Evolutionary conservation across 2,888 invertebrate genomes (phyloP).

Genomic region (Tenodera sinensis): DNA sequence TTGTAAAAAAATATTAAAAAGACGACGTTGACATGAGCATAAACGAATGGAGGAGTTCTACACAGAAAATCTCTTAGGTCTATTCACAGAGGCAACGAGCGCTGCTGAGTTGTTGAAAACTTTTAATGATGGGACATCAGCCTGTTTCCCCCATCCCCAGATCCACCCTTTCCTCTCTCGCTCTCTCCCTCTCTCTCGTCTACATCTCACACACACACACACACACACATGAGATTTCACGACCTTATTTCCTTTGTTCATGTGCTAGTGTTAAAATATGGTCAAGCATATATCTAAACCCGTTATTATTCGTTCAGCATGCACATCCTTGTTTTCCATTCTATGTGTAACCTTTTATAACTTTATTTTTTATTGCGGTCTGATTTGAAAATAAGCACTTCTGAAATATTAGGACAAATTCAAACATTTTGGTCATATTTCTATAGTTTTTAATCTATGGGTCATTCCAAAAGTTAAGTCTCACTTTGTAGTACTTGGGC

Average conservation of each 20-base stretch:
- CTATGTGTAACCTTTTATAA: too few relatives aligned
- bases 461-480: too few relatives aligned
- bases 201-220: neutral
- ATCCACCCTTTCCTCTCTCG: neutral
- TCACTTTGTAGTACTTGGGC: too few relatives aligned
- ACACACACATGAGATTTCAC: neutral
- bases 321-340: too few relatives aligned
- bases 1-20: neutral
- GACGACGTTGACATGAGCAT: neutral
- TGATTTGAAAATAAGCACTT: too few relatives aligned
- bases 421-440: too few relatives aligned
- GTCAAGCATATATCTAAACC: neutral
- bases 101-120: slow-evolving; percentile 1
- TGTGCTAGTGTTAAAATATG: neutral
- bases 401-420: too few relatives aligned
- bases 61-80: neutral
- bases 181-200: neutral
- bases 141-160: neutral
- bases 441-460: too few relatives aligned
- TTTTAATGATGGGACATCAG: slow-evolving; percentile 16
- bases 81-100: neutral
- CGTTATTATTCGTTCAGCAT: neutral
- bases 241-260: neutral
- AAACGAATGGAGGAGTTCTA: neutral
- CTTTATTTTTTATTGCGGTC: too few relatives aligned